Base-by-base conservation (phyloP, 23 tunicate species). In the Clavelina lepadiformis region DNA sequence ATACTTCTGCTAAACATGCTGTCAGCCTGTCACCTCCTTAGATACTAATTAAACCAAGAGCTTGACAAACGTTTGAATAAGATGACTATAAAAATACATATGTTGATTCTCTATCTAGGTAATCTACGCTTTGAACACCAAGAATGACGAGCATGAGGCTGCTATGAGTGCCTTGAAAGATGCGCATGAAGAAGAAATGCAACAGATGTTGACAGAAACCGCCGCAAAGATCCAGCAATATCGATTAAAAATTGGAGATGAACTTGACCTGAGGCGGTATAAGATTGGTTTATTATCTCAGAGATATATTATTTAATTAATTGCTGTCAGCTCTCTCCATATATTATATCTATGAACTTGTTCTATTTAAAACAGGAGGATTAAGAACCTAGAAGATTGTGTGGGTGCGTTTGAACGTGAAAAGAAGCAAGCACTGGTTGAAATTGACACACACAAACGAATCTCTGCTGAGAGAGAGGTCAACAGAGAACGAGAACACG, bases 141-240 rank as follows among this genome's bases (percentile, higher is more conserved):
- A 86, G 38, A 86, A 86, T 77, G 99, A 94, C 70, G 99, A 94
- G 50, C 91, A 82, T 57, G 99, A 94, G 28, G 70, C 95, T 13
- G 83, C 84, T 50, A 66, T 91, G 73, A 20, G 46, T 21, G 85
- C 81, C 34, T 35, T 91, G 13, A 82, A 82, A 67, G 98, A 91
- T 53, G 74, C 82, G 6, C 98, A 91, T 58, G 91, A 91, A 60
- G 98, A 82, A 72, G 98, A 91, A 77, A 65, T 79, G 46, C 91
- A 91, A 35, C 86, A 91, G 54, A 30, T 89, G 20, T 33, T 89
- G 41, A 29, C 97, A 8, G 83, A 77, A 58, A 76, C 97, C 7
- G 71, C 97, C 7, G 75, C 80, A 3, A 89, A 89, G 76, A 68
- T 89, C 27, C 88, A 89, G 32, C 89, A 89, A 25, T 86, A 77